A percentile compares a stretch with the other conserved stretches of the same genome.
Conservation (phyloP, 2,797 vertebrate species). For the Ceyx erithaca region DNA sequence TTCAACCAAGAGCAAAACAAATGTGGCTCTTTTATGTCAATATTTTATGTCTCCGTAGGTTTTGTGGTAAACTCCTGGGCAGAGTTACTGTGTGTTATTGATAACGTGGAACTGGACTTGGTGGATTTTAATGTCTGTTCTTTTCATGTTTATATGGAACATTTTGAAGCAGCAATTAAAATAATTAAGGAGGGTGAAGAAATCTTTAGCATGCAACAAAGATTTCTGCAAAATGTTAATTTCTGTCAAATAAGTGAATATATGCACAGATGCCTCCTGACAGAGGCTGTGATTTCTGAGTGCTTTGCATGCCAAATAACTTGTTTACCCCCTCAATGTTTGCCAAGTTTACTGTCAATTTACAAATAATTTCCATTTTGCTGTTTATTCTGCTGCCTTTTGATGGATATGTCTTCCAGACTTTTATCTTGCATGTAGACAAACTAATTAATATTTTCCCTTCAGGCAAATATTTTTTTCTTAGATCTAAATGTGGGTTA, state of each 20-base stretch:
- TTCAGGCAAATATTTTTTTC: conserved; percentile 96
- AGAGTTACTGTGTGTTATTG: conserved; percentile 39
- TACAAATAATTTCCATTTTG: conserved; percentile 94
- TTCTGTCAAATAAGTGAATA: conserved; percentile 88
- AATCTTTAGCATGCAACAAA: conserved; percentile 88
- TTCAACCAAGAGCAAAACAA: conserved; percentile 22
- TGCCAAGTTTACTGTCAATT: conserved; percentile 92
- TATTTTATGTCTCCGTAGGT: background rate
- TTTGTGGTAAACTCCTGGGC: conserved; percentile 44
- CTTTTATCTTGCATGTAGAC: conserved; percentile 93
- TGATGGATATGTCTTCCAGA: conserved; percentile 93
- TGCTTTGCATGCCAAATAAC: conserved; percentile 84
- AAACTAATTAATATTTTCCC: conserved; percentile 98
- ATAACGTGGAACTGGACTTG: conserved; percentile 68
- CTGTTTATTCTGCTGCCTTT: conserved; percentile 89
- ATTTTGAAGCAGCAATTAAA: conserved; percentile 86
- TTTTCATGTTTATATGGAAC: conserved; percentile 77
- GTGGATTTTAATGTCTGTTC: conserved; percentile 77
- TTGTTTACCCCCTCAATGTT: conserved; percentile 87
- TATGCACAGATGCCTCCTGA: conserved; percentile 90
- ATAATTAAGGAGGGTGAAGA: conserved; percentile 88
- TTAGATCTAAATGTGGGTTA: conserved; percentile 95
- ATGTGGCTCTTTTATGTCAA: conserved; percentile 3
- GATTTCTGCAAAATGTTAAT: conserved; percentile 90
- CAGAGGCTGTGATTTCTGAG: conserved; percentile 83